Conservation (phyloP, 2,888 invertebrate species). For the Agriopis leucophaearia region DNA sequence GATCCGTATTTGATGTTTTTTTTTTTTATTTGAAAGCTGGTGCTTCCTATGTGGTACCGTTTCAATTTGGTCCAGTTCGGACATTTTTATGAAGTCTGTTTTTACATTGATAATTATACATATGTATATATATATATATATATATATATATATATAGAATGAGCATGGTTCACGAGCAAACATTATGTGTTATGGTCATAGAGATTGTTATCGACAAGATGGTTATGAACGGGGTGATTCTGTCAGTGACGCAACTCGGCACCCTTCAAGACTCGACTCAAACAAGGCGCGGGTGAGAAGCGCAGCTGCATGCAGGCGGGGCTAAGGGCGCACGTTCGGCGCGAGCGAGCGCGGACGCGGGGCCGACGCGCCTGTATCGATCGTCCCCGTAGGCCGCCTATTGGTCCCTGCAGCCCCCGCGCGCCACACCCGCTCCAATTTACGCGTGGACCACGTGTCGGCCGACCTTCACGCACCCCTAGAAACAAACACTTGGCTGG, state of each 20-base stretch:
- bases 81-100: too few relatives aligned
- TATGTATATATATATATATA: too few relatives aligned
- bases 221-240: conserved; percentile 11
- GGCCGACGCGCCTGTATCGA: conserved; percentile 58
- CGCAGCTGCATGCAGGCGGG: conserved; percentile 52
- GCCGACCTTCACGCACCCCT: conserved; percentile 65
- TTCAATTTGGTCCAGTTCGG: too few relatives aligned
- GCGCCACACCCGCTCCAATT: conserved; percentile 59
- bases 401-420: conserved; percentile 52
- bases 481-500: conserved; percentile 52
- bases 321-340: conserved; percentile 48
- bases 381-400: conserved; percentile 58
- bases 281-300: conserved; percentile 42
- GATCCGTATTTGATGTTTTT: too few relatives aligned
- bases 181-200: not conserved
- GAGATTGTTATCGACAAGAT: conserved; percentile 5
- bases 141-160: too few relatives aligned
- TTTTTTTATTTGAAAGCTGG: too few relatives aligned
- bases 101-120: too few relatives aligned
- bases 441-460: conserved; percentile 69
- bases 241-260: conserved; percentile 27
- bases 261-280: conserved; percentile 39
- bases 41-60: too few relatives aligned
- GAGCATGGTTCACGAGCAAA: not conserved
- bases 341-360: conserved; percentile 59